These are phyloP conservation scores for Cardinalis cardinalis DNA, from an alignment of 2,113 vertebrate genomes.

Conservation along the genomic window DNA sequence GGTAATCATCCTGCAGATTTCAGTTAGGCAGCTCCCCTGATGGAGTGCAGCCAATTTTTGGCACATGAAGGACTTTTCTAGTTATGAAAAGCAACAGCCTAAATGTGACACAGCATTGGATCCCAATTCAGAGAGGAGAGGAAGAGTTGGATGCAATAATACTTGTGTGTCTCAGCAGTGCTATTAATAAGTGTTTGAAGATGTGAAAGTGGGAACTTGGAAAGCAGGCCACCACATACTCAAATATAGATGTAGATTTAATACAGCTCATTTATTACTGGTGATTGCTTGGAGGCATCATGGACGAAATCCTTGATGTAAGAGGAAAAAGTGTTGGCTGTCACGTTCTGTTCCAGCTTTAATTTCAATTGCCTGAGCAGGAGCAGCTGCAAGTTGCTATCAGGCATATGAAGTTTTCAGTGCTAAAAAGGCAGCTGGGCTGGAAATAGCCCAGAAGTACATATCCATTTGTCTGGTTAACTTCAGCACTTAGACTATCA, in stretches of 20 bases:
- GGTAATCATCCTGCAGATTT: not conserved
- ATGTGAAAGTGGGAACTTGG: conserved; percentile 49
- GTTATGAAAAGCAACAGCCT: not conserved
- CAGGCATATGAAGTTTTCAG: conserved; percentile 52
- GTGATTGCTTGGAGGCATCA: conserved; percentile 23
- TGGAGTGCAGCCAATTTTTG: not conserved
- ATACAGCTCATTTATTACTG: conserved; percentile 42
- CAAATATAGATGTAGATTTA: conserved; percentile 11
- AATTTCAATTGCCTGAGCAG: conserved; percentile 56
- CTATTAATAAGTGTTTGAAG: conserved; percentile 33
- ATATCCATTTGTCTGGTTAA: conserved; percentile 69
- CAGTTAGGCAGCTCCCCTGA: not conserved
- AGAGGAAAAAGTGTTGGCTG: conserved; percentile 56
- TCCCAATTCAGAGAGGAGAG: not conserved
- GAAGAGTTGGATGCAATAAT: not conserved
- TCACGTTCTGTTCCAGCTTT: conserved; percentile 46
- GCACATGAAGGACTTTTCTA: not conserved
- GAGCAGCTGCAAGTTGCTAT: conserved; percentile 65
- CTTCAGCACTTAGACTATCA: conserved; percentile 70
- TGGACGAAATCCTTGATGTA: conserved; percentile 57
- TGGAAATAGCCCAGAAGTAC: conserved; percentile 57
- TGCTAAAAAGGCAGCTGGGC: conserved; percentile 72
- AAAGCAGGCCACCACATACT: conserved; percentile 17
- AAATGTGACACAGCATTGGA: not conserved
- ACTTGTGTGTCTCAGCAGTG: conserved; percentile 12